Evolutionary conservation across 2,888 invertebrate species (phyloP), one percentile per base, ranked within the genome.

Genomic region (Pseudanteris insignis): DNA sequence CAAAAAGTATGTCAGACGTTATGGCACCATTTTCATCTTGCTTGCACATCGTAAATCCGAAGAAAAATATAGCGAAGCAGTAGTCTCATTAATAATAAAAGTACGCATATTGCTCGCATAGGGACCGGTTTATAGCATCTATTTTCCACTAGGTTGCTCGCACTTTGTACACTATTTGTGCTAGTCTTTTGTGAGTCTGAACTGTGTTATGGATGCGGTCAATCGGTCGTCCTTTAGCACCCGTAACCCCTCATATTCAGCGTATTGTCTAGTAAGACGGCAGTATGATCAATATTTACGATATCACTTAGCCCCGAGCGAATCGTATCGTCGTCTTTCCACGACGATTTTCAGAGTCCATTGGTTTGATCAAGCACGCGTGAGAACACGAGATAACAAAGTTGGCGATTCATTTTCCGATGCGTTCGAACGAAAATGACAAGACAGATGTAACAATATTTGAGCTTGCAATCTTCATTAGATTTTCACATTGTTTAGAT

Each of bases 281-380:
- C 33, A 33, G 63, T 43, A 54, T 65, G 66, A 68, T 71, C 69
- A 72, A 72, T 71, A 66, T 71, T 70, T 68, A 70, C 62, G 67
- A 72, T 65, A 63, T 50, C 54, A 57, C 60, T 67, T 65, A 63
- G 67, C 61, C 48, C 46, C 55, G 63, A 60, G 62, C 69, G 58
- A 53, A 61, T 68, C 63, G 46, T 44, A 26, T 40, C 21, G 44
- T 34, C 38, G 60, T 58, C 46, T 64, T 66, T 66, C 63, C 50
- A 38, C 40, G 8, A 37, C 40, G 9, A 50, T 2, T 24, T 21
- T 13, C 4, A 14, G 13, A 44, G 37, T 12, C 10, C 10, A 13
- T 21, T 9, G 40, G 40, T 59, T 59, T 53, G 41, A 53, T 59
- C 59, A 32, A n/a, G 11, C 10, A 11, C n/a, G n/a, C n/a, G n/a